Conservation (phyloP, 2,888 invertebrate species). For the Amblyjoppa fuscipennis region DNA sequence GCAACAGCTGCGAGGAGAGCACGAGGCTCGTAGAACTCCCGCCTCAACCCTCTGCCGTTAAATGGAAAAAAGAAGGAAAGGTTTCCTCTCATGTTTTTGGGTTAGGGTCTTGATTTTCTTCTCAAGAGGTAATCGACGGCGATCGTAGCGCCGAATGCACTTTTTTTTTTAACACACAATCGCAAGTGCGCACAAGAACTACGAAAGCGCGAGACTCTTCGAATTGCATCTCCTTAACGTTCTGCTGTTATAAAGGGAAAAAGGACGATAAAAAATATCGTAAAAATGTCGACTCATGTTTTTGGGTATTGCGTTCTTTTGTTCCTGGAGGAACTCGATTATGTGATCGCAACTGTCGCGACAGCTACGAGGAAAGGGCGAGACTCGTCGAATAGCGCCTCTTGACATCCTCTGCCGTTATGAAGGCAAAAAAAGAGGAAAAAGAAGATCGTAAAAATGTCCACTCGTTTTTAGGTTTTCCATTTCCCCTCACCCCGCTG, state of each 20-base stretch:
- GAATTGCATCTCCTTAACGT: neutral
- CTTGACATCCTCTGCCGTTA: too few relatives aligned
- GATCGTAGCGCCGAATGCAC: neutral
- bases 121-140: neutral
- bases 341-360: neutral
- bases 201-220: neutral
- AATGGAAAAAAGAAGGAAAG: conserved; percentile 4
- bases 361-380: too few relatives aligned
- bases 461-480: too few relatives aligned
- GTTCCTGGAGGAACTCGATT: neutral
- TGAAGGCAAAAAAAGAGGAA: too few relatives aligned
- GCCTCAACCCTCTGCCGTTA: neutral
- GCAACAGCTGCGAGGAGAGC: neutral
- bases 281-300: conserved; percentile 18
- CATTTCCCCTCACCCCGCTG: too few relatives aligned
- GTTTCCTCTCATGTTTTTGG: conserved; percentile 7
- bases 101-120: conserved; percentile 20
- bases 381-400: too few relatives aligned
- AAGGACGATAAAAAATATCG: neutral
- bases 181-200: neutral
- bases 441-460: too few relatives aligned
- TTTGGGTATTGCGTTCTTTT: conserved; percentile 20
- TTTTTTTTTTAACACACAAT: neutral
- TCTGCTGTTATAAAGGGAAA: neutral
- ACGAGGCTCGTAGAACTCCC: neutral